phyloP scores from a whole-genome alignment of 2,888 invertebrate species.

The Amblyjoppa proteus region DNA sequence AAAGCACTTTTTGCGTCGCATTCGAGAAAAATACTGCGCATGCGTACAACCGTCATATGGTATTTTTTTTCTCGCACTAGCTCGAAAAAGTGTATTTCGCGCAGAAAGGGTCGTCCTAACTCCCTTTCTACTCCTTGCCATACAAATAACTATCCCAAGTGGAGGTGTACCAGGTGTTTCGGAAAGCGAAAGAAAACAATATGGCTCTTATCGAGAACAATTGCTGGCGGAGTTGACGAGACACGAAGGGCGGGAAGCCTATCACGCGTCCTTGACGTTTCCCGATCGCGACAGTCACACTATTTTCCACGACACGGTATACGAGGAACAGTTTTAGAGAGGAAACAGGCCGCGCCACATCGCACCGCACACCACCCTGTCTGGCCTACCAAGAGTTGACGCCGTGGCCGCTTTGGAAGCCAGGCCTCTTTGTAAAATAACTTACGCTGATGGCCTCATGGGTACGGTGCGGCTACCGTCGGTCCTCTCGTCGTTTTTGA shows the following conservation, averaged over 20 bases:
- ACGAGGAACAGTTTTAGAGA: neutral
- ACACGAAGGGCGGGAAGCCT: neutral
- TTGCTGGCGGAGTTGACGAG: neutral
- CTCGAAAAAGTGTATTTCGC: too few species aligned
- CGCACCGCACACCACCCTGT: neutral
- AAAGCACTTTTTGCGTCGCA: too few species aligned
- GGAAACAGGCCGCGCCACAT: neutral
- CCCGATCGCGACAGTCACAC: neutral
- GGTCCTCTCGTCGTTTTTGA: conserved; percentile 10
- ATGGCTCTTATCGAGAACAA: neutral
- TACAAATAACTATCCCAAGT: too few species aligned
- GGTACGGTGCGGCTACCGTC: neutral
- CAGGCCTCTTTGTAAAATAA: conserved; percentile 18
- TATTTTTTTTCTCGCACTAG: too few species aligned
- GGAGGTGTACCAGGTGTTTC: neutral
- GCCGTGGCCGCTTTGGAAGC: neutral
- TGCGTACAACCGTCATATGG: too few species aligned
- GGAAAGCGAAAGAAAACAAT: neutral
- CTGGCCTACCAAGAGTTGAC: neutral
- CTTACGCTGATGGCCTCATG: conserved; percentile 5
- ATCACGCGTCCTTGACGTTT: neutral
- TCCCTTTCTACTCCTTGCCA: too few species aligned
- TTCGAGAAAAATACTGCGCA: too few species aligned
- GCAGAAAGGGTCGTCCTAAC: too few species aligned
- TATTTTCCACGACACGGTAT: neutral